phyloP scores from a whole-genome alignment of 2,888 invertebrate genomes.

The Apotomis turbidana region DNA sequence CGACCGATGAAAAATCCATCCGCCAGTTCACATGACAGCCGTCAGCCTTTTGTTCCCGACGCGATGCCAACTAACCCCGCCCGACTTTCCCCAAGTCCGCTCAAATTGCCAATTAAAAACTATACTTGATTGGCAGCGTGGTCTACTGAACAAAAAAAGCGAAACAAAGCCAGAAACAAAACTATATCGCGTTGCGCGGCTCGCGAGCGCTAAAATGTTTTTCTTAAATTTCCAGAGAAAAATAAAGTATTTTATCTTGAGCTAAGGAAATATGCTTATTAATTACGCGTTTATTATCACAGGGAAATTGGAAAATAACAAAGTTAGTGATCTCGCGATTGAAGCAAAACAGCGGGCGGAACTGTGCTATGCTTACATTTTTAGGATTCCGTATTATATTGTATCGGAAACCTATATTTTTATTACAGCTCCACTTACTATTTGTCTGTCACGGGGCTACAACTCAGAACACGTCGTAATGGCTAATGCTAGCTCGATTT shows the following conservation, averaged over 20 bases:
- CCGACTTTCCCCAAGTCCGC: background rate
- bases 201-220: background rate
- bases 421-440: no score
- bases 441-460: no score
- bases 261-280: slow-evolving; percentile 1
- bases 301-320: slow-evolving; percentile 23
- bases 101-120: slow-evolving; percentile 27
- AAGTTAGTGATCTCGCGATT: slow-evolving; percentile 8
- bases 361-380: background rate
- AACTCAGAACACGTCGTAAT: no score
- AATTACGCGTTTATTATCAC: slow-evolving; percentile 17
- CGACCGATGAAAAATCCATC: background rate
- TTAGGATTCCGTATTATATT: background rate
- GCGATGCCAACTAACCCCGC: slow-evolving; percentile 1
- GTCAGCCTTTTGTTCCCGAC: background rate
- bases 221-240: background rate
- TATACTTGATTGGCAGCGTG: slow-evolving; percentile 10
- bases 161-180: background rate
- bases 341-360: slow-evolving; percentile 15
- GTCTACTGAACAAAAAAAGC: background rate
- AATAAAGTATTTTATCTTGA: background rate
- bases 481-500: no score
- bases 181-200: background rate
- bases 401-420: no score
- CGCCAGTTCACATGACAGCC: background rate